Percentiles rank a stretch among this genome's conserved stretches.
These are phyloP conservation scores for Eurosta solidaginis DNA, from an alignment of 1,140 invertebrate species.

Conservation along the genomic window DNA sequence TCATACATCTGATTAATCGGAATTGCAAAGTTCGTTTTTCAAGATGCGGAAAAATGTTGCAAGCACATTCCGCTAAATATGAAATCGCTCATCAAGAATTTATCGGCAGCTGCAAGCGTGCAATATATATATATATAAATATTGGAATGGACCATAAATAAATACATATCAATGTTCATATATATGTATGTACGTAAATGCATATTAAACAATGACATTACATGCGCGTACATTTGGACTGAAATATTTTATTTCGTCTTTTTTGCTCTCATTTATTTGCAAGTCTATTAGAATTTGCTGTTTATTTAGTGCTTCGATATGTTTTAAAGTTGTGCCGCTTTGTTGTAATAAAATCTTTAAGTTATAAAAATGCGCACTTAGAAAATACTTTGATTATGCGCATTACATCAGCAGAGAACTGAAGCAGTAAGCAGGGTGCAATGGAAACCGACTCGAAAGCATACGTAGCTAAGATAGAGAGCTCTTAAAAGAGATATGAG, in stretches of 20 bases:
- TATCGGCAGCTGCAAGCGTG: neutral
- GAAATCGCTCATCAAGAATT: neutral
- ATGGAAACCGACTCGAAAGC: neutral
- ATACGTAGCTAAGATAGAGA: too few species aligned
- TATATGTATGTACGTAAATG: neutral
- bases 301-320: constrained; percentile 6
- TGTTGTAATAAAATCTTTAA: constrained; percentile 8
- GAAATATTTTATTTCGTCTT: neutral
- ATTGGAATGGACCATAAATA: too few species aligned
- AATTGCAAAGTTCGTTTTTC: neutral
- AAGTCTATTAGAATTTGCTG: neutral
- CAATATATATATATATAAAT: neutral
- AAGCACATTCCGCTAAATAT: neutral
- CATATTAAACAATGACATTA: neutral
- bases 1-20: too few species aligned
- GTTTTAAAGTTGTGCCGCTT: neutral
- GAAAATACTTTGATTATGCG: constrained; percentile 28
- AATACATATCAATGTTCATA: neutral
- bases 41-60: neutral
- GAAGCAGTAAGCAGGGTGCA: neutral
- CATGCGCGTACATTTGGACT: neutral
- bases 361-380: constrained; percentile 26
- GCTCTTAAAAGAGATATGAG: too few species aligned
- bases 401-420: neutral
- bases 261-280: neutral